Conservation (phyloP, 2,888 invertebrate genomes). For the Prosapia bicincta region DNA sequence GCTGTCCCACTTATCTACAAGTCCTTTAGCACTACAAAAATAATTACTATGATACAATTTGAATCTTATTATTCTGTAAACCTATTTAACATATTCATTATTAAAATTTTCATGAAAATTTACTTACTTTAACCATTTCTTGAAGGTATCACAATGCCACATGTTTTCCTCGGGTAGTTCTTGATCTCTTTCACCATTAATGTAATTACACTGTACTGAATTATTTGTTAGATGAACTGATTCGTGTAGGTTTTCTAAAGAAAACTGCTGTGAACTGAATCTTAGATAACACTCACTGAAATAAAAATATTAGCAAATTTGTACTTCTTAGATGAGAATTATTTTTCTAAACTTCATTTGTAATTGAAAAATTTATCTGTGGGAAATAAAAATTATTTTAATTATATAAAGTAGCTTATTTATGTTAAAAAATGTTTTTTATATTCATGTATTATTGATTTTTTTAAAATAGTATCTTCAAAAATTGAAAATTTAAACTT, state of each 20-base stretch:
- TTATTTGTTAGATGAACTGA: constrained; percentile 92
- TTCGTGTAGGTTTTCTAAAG: constrained; percentile 83
- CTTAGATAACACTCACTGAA: constrained; percentile 83
- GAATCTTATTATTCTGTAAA: background rate
- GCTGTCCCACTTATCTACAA: constrained; percentile 75
- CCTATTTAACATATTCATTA: background rate
- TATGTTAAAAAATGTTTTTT: no score
- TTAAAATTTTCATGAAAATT: background rate
- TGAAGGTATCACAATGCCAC: constrained; percentile 89
- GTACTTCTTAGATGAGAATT: no score
- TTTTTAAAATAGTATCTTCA: no score
- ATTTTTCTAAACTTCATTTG: no score
- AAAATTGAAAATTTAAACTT: no score
- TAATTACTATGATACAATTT: no score
- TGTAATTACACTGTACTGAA: constrained; percentile 87
- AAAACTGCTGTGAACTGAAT: constrained; percentile 88
- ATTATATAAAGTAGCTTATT: no score
- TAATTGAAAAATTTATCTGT: no score
- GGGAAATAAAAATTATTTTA: no score
- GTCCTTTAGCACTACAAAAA: constrained; percentile 63
- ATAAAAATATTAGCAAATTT: constrained; percentile 33
- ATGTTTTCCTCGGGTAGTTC: constrained; percentile 86
- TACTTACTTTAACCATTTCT: constrained; percentile 60
- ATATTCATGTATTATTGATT: no score
- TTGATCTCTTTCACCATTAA: constrained; percentile 67